Base-by-base conservation (phyloP, 2,797 vertebrate species). In the Cichlasoma orientale region DNA sequence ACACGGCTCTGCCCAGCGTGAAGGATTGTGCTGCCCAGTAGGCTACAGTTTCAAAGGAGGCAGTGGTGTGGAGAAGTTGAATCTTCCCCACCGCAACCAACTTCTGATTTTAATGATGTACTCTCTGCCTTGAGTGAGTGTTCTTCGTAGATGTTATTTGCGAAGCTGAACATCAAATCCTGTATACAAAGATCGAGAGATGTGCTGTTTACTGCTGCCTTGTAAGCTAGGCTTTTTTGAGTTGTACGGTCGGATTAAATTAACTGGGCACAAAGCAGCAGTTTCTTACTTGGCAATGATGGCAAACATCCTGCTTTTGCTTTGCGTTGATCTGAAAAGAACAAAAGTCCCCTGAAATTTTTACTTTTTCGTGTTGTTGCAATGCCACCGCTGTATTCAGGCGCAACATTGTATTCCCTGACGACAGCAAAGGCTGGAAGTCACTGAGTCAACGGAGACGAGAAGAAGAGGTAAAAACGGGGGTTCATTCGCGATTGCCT, bases 61-160 rank as follows among this genome's bases (percentile, higher is more conserved):
- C 88, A 81, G 85, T 71, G 68, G 73, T 19, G 71, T 82, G 87
- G 63, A 91, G 85, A 86, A 79, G 76, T 73, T 72, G 74, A 74
- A 56, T 92, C 78, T 77, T 75, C 72, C 72, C 78, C 75, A 38
- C 75, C 54, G 10, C 78, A 63, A 55, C 77, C 68, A 69, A 80
- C 74, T 80, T 91, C 76, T 80, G 74, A 74, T 89, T 91, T 86
- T 93, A 92, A 94, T 92, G 88, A 93, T 88, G 86, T 31, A 9
- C 88, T 83, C 80, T 77, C 54, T 55, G 78, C 74, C 68, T 76
- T 74, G 29, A 89, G 74, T 79, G 80, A 87, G 56, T 53, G 75
- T 74, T 82, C 63, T 76, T 58, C 21, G 7, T 80, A 55, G 77
- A 71, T 85, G 63, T 83, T 90, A 82, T 89, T 80, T 86, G 75